Evolutionary conservation across 2,797 vertebrate genomes (phyloP), one percentile per base, ranked within the genome.

Genomic region (Chromobotia macracanthus): DNA sequence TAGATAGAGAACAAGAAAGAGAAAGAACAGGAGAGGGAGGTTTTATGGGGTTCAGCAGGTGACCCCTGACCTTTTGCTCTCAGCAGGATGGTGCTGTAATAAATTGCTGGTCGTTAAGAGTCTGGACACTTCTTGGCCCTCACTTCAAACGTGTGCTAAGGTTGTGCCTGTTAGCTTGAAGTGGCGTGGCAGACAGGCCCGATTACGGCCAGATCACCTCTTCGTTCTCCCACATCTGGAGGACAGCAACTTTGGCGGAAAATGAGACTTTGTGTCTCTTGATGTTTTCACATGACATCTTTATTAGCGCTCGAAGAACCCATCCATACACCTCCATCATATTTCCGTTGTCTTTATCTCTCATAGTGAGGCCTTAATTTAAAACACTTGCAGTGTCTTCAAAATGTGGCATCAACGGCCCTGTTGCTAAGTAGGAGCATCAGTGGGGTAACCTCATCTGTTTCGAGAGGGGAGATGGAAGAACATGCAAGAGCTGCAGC

Each of bases 211-310:
- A 86, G 85, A 88, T 87, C 84, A 82, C 82, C 70, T 86, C 88
- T 88, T 81, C 75, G 50, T 79, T 86, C 82, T 79, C 88, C 75
- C 90, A 94, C 94, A 95, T 95, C 93, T 95, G 94, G 90, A 85
- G 89, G 91, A 91, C 92, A 94, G 93, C 87, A n/a, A 87, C 89
- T 87, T 91, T 86, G 87, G 85, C 90, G 85, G 85, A 92, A 92
- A 93, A 91, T 92, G 92, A 94, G 92, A 92, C 90, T 93, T 92
- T 91, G 91, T 87, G 89, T 93, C 91, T 93, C 89, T 87, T 88
- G 88, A 90, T 88, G 89, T 92, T 90, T 88, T 87, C 85, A 75
- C 85, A 80, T 94, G 93, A 94, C 91, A 91, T 93, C 93, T 94
- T 94, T 93, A 94, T 93, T 92, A 93, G 92, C 84, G 58, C 89